Conservation (phyloP, 2,113 vertebrate species). For the Sceloporus tristichus region DNA sequence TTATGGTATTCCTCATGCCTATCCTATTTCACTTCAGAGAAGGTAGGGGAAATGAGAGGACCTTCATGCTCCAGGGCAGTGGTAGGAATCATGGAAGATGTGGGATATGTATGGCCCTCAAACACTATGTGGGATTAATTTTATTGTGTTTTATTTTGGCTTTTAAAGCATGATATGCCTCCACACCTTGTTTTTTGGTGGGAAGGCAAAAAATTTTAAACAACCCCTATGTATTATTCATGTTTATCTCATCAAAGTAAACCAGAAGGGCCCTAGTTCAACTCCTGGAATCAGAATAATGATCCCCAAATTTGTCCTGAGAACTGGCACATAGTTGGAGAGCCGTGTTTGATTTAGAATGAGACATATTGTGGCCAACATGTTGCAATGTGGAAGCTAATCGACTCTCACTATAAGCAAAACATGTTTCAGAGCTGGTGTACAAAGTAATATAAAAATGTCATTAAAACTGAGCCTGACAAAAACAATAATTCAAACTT, state of each 20-base stretch:
- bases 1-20: neutral
- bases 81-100: no score
- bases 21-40: neutral
- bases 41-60: neutral
- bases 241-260: neutral
- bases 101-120: no score
- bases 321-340: neutral
- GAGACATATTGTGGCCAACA: neutral
- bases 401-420: neutral
- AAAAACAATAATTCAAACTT: neutral
- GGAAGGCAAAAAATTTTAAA: no score
- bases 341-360: neutral
- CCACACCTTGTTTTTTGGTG: neutral
- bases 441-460: neutral
- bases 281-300: no score
- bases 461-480: neutral
- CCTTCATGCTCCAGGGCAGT: neutral
- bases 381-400: neutral
- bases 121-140: no score
- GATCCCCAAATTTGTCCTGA: neutral
- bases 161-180: neutral
- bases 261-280: no score
- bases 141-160: neutral
- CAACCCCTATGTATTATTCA: neutral
- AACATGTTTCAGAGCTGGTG: neutral